Evolutionary conservation across 2,888 invertebrate genomes (phyloP).

Genomic region (Mermis nigrescens): DNA sequence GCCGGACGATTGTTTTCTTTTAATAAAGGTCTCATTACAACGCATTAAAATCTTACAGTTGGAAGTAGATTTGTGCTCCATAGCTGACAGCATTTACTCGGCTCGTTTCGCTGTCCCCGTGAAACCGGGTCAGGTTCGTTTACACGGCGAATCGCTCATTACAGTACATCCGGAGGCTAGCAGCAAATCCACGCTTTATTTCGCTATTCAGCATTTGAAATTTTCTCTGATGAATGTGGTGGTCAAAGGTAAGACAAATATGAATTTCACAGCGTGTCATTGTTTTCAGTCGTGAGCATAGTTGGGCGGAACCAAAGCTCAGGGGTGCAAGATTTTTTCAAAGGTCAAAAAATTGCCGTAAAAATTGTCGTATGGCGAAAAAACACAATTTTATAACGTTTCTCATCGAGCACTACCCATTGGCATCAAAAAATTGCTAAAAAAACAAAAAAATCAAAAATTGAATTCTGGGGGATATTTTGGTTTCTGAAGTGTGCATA

Average conservation of each 20-base stretch:
- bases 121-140: conserved; percentile 49
- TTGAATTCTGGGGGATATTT: too few species aligned
- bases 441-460: too few species aligned
- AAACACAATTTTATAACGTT: too few species aligned
- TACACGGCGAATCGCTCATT: conserved; percentile 50
- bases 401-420: too few species aligned
- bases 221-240: conserved; percentile 58
- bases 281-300: background rate
- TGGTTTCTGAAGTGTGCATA: too few species aligned
- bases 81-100: conserved; percentile 34
- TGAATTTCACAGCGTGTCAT: background rate
- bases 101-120: conserved; percentile 40
- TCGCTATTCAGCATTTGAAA: conserved; percentile 45
- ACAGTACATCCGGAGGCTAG: conserved; percentile 46
- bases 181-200: conserved; percentile 42
- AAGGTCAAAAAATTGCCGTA: too few species aligned
- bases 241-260: conserved; percentile 46
- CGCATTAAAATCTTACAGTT: conserved; percentile 54
- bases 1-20: conserved; percentile 61
- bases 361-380: too few species aligned
- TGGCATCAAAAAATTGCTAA: too few species aligned
- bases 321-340: too few species aligned
- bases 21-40: conserved; percentile 67
- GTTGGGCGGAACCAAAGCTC: too few species aligned
- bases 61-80: conserved; percentile 34